These are phyloP conservation scores for Parauchenoglanis punctatus DNA, from an alignment of 2,797 vertebrate species.

Conservation along the genomic window DNA sequence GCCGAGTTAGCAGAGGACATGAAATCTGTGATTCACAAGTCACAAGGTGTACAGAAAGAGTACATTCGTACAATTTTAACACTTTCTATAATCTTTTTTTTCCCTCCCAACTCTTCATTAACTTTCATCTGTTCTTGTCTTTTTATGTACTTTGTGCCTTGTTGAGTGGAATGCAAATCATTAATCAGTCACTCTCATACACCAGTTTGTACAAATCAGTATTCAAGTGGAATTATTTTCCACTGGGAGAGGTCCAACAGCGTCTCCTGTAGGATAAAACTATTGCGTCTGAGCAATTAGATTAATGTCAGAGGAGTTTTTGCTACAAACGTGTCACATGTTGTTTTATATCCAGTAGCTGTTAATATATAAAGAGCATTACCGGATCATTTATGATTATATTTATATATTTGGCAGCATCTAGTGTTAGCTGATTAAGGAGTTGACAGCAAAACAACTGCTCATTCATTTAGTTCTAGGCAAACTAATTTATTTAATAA, in stretches of 20 bases:
- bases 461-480: background rate
- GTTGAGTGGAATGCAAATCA: background rate
- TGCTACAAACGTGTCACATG: background rate
- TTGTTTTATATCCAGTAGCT: background rate
- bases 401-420: background rate
- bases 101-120: background rate
- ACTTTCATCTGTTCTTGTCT: background rate
- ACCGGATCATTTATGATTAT: background rate
- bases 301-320: background rate
- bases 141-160: background rate
- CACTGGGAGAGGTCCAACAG: background rate
- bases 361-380: background rate
- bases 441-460: background rate
- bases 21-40: background rate
- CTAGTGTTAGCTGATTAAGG: background rate
- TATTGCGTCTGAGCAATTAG: background rate
- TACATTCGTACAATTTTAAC: background rate
- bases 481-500: background rate
- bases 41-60: background rate
- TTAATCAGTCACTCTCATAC: background rate
- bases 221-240: background rate
- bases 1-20: constrained; percentile 11
- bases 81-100: background rate
- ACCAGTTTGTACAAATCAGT: background rate
- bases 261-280: background rate